These are phyloP conservation scores for Macroglossus sobrinus DNA, from an alignment of 2,113 vertebrate genomes.

Conservation along the genomic window DNA sequence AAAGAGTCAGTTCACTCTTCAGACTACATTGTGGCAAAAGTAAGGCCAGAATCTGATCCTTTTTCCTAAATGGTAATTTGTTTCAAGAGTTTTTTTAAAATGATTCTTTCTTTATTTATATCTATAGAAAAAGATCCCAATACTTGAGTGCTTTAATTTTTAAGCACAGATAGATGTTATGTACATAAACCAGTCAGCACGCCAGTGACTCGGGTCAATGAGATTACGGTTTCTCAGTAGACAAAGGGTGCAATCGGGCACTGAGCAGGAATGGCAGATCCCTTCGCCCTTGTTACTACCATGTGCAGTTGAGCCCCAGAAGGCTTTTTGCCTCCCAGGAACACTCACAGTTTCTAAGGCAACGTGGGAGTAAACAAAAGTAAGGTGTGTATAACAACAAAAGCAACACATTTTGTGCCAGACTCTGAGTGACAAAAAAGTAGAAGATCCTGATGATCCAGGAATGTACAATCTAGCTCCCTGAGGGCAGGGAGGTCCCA, in stretches of 20 bases:
- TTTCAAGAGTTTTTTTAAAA: background rate
- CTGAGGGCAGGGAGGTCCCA: background rate
- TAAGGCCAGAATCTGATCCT: background rate
- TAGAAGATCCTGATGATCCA: background rate
- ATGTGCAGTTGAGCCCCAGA: background rate
- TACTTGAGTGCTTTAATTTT: background rate
- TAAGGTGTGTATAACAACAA: background rate
- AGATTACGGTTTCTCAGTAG: background rate
- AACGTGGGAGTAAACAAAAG: background rate
- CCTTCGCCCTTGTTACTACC: background rate
- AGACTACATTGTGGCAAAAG: background rate
- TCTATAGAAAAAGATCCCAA: background rate
- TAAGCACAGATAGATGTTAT: background rate
- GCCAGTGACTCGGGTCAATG: background rate
- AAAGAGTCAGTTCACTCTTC: background rate
- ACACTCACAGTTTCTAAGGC: background rate
- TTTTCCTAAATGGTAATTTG: background rate
- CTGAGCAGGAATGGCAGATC: background rate
- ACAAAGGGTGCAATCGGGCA: background rate
- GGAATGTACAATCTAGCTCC: background rate
- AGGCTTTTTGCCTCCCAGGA: background rate
- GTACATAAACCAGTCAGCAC: background rate
- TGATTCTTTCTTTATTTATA: background rate
- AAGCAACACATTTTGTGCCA: background rate
- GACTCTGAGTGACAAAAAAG: background rate